Conservation (phyloP, 2,797 vertebrate genomes). For the Morelia viridis region DNA sequence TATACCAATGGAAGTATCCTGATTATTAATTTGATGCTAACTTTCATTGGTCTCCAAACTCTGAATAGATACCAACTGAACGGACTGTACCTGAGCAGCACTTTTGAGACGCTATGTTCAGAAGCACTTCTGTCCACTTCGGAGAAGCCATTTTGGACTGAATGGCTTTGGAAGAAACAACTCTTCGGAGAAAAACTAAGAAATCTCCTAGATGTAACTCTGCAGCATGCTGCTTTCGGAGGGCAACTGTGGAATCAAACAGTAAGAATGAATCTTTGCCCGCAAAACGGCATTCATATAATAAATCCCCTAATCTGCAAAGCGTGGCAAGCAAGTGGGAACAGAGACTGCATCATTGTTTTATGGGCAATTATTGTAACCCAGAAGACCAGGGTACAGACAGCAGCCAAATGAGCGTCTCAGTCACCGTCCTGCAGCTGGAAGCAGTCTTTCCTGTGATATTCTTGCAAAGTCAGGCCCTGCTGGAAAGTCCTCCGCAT, state of each 20-base stretch:
- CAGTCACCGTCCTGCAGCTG: too few relatives aligned
- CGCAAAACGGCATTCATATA: neutral
- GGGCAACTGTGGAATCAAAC: conserved; percentile 76
- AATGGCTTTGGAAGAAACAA: conserved; percentile 98
- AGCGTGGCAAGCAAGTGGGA: neutral
- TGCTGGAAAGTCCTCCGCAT: neutral
- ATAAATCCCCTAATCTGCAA: neutral
- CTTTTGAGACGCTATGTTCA: conserved; percentile 97
- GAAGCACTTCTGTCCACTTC: conserved; percentile 97
- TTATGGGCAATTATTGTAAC: too few relatives aligned
- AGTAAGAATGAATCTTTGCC: conserved; percentile 1
- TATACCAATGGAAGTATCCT: neutral
- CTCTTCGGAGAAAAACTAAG: conserved; percentile 92
- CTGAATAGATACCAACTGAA: neutral
- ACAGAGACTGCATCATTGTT: too few relatives aligned
- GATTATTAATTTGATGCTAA: neutral
- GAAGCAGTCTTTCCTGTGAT: neutral
- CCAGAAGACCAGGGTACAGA: neutral
- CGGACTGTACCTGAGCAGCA: conserved; percentile 87
- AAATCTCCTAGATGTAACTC: conserved; percentile 97
- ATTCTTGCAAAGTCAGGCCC: neutral
- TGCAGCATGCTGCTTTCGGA: conserved; percentile 90
- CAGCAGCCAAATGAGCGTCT: neutral
- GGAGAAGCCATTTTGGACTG: conserved; percentile 99
- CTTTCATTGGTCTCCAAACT: neutral